phyloP scores from a whole-genome alignment of 2,888 invertebrate species.

The Fragum sueziense region DNA sequence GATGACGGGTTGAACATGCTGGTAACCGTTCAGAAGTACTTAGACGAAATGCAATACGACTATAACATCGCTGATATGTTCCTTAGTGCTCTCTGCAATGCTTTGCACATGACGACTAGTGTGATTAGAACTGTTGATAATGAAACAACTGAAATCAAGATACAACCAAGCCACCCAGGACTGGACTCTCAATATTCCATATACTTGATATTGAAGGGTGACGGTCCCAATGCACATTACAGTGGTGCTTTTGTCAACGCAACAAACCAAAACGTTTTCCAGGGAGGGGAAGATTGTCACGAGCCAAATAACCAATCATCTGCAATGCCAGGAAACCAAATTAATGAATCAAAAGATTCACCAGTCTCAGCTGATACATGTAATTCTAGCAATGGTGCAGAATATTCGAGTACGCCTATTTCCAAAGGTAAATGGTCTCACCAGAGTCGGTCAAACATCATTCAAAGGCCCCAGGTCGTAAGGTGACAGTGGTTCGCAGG shows the following conservation, averaged over 20 bases:
- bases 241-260: constrained; percentile 11
- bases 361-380: neutral
- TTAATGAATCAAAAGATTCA: neutral
- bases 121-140: constrained; percentile 20
- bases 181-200: constrained; percentile 6
- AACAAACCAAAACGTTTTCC: neutral
- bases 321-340: neutral
- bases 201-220: constrained; percentile 23
- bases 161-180: constrained; percentile 11
- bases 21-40: constrained; percentile 1
- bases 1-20: neutral
- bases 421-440: constrained; percentile 4
- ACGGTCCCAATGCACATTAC: constrained; percentile 31
- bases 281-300: neutral
- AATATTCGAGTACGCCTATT: neutral
- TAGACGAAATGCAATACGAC: constrained; percentile 28
- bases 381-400: neutral
- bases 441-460: constrained; percentile 27
- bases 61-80: constrained; percentile 33
- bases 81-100: constrained; percentile 37
- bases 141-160: neutral
- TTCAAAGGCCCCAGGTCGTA: constrained; percentile 34
- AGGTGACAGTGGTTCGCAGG: constrained; percentile 21
- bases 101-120: constrained; percentile 32
- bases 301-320: neutral